phyloP scores from a whole-genome alignment of 2,888 invertebrate species.

The Lasioglossum figueresi region DNA sequence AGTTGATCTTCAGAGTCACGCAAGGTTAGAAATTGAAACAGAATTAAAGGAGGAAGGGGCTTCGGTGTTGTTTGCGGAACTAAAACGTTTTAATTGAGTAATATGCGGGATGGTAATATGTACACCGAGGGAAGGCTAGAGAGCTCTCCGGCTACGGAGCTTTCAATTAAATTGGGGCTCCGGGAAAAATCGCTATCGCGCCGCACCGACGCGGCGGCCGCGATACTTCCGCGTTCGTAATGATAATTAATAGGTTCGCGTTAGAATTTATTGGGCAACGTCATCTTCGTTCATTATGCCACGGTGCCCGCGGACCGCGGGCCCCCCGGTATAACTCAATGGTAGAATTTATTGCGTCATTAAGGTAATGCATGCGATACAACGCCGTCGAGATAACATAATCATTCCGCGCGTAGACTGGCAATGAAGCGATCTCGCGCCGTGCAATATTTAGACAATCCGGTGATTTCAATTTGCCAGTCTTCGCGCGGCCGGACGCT shows the following conservation, averaged over 20 bases:
- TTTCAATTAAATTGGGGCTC: slow-evolving; percentile 23
- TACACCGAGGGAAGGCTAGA: neutral
- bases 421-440: neutral
- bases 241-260: slow-evolving; percentile 55
- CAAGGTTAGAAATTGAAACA: too few relatives aligned
- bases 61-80: neutral
- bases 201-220: neutral
- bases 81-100: slow-evolving; percentile 41
- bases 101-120: slow-evolving; percentile 8
- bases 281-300: slow-evolving; percentile 58
- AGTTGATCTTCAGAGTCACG: too few relatives aligned
- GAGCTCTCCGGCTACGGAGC: neutral
- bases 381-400: slow-evolving; percentile 51
- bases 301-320: slow-evolving; percentile 17
- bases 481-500: neutral
- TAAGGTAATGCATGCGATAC: slow-evolving; percentile 56
- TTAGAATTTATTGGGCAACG: slow-evolving; percentile 53
- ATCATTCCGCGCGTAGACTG: slow-evolving; percentile 44
- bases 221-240: slow-evolving; percentile 47
- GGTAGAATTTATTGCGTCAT: slow-evolving; percentile 57
- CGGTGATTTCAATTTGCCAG: neutral
- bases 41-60: neutral
- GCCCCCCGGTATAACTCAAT: slow-evolving; percentile 47
- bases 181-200: slow-evolving; percentile 32
- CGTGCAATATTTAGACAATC: neutral